Evolutionary conservation across 92 coral and sea anemone genomes (phyloP), one percentile per base, ranked within the genome.

Genomic region (Zoanthus sociatus): DNA sequence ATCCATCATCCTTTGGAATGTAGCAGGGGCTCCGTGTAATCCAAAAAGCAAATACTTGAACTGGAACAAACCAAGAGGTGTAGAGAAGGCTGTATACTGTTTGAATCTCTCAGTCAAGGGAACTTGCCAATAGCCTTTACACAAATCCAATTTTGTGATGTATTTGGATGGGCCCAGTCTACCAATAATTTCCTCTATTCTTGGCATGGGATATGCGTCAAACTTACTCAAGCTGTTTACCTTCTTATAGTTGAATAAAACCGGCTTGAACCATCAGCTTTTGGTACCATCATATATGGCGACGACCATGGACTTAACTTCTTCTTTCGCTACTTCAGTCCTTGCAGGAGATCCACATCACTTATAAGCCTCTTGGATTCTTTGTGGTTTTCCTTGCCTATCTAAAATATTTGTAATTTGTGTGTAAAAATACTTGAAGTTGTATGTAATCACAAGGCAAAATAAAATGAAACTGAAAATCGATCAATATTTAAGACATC

Each of bases 181-280:
- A 21, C 69, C 83, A 11, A 88, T 44, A 0, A 83, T 45, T 9
- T 64, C 83, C 2, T 87, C 91, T 21, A 55, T 55, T 13, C 58
- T 16, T 6, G 94, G 83, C 82, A 91, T 83, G 3, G 89, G 94
- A 42, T 83, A 83, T 16, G 91, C 89, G 50, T 91, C 94, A 33
- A 83, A 76, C 31, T 10, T 68, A 0, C 86, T 55, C 10, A 77
- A 82, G 9, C 9, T 44, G 73, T 91, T 91, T 6, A 91, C 47
- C 46, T 77, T 78, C 45, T 90, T 31, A 64, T 71, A 91, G 77
- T 91, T 90, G 1, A 91, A 61, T 91, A 91, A 42, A 90, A 66
- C 47, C 90, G 32, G 7, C 9, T 50, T 1, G 91, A 44, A 0
- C 93, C 93, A 86, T 90, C 93, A 45, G 71, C 17, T 56, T 86